These are phyloP conservation scores for Puffinus mauretanicus DNA, from an alignment of 2,113 vertebrate genomes.

Conservation along the genomic window DNA sequence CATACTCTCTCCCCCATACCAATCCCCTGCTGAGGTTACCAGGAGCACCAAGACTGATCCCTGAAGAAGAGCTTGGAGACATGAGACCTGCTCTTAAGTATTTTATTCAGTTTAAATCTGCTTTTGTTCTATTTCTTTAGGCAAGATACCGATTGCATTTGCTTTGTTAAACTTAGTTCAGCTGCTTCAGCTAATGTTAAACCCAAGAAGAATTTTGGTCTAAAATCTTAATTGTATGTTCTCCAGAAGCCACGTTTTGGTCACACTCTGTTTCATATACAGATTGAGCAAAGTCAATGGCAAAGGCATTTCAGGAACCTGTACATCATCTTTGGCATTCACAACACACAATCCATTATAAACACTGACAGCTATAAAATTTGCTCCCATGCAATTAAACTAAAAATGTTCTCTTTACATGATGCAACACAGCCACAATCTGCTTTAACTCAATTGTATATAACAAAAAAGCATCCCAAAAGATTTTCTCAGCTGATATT, in stretches of 20 bases:
- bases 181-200: background rate
- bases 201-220: background rate
- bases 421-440: background rate
- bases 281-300: background rate
- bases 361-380: background rate
- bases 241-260: background rate
- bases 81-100: background rate
- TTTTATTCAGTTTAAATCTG: background rate
- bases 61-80: background rate
- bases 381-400: background rate
- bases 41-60: background rate
- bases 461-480: background rate
- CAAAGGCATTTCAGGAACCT: background rate
- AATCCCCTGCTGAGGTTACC: background rate
- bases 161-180: background rate
- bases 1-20: background rate
- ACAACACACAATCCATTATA: background rate
- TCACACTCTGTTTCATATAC: background rate
- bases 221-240: background rate
- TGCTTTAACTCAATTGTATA: background rate
- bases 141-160: background rate
- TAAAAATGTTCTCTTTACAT: background rate
- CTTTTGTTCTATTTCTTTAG: background rate
- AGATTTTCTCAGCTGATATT: background rate
- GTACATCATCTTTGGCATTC: background rate